These are phyloP conservation scores for Saimiri boliviensis DNA, from an alignment of 2,113 vertebrate species.

Conservation along the genomic window DNA sequence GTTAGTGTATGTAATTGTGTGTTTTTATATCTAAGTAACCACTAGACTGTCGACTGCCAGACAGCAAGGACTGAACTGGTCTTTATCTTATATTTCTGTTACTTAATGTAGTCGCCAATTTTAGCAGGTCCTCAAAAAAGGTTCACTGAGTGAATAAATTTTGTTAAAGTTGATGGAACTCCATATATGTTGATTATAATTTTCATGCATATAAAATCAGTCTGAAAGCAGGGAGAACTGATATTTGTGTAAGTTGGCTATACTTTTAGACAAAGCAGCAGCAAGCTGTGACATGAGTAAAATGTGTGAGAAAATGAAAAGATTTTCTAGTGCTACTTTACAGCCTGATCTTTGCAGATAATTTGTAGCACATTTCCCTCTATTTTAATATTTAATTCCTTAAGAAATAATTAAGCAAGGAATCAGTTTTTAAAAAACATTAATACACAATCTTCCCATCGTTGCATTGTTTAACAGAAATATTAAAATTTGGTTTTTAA, in stretches of 20 bases:
- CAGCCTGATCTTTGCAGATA: not conserved
- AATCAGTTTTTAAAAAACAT: not conserved
- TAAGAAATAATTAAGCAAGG: constrained; percentile 34
- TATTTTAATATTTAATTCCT: constrained; percentile 32
- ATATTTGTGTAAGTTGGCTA: not conserved
- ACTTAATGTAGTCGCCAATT: not conserved
- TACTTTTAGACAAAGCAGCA: not conserved
- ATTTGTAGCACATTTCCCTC: not conserved
- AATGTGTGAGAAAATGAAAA: not conserved
- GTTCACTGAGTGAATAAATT: not conserved
- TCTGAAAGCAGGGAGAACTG: constrained; percentile 12
- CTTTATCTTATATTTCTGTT: not conserved
- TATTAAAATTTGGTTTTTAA: not conserved
- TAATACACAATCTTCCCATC: not conserved
- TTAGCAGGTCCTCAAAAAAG: not conserved
- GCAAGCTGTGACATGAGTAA: not conserved
- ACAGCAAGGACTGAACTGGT: not conserved
- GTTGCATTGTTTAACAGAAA: constrained; percentile 22
- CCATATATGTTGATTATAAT: not conserved
- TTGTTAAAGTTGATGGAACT: not conserved
- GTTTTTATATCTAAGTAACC: not conserved
- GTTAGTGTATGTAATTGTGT: not conserved
- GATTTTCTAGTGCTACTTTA: not conserved
- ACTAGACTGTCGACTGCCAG: not conserved
- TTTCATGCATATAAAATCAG: not conserved